Base-by-base conservation (phyloP, 2,888 invertebrate species). In the Zele albiditarsus region DNA sequence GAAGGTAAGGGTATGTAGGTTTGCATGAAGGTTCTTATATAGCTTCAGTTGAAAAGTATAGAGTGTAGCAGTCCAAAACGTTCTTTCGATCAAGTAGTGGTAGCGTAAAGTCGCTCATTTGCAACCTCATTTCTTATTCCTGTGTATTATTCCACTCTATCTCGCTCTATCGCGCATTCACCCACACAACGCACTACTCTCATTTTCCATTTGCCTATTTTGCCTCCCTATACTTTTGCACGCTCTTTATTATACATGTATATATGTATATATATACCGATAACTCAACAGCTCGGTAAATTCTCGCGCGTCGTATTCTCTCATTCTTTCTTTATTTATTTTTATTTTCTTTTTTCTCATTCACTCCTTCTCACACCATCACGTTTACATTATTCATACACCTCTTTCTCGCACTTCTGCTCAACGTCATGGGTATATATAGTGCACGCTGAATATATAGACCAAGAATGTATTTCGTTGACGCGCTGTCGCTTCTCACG, bases 311-410 rank as follows among this genome's bases (percentile, higher is more conserved):
- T 20, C 42, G 71, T 49, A 16, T 46, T 71, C 57, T 75, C 60
- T 69, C 63, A 31, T 67, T 60, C 25, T 74, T 38, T 28, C 42
- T 20, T 42, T 31, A 25, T 71, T 38, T 46, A 63, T 60, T 66
- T 62, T 53, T 68, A 67, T 57, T 68, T 46, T 46, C 57, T 28
- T 23, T 42, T 71, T 46, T 73, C 71, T 70, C 42, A 74, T 71
- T 46, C 68, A 53, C 74, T 71, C 70, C 27, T 23, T 33, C 76
- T 70, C 60, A 42, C 66, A 57, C 53, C 67, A 53, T 31, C 57
- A 28, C 31, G 71, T 65, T 73, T 81, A 78, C 83, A 83, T 84
- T 84, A 83, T 84, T 84, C 82, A 84, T 83, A 80, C 73, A 78
- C 73, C 79, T 78, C 74, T 77, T 81, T 78, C 77, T 80, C 77